These are phyloP conservation scores for Epinephelus coioides DNA, from an alignment of 2,797 vertebrate species.

Conservation along the genomic window DNA sequence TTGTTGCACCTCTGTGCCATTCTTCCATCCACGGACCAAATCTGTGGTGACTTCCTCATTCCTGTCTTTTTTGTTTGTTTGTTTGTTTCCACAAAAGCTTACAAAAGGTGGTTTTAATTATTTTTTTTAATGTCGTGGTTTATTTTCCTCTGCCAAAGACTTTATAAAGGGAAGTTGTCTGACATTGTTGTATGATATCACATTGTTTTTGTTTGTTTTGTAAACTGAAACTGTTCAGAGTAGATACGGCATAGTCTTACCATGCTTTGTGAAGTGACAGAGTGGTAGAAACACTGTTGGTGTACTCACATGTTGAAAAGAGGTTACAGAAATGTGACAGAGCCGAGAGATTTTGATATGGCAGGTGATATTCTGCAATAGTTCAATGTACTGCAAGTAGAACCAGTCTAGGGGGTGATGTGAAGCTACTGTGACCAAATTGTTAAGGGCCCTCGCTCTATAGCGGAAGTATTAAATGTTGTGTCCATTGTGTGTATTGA, in stretches of 20 bases:
- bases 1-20: conserved; percentile 64
- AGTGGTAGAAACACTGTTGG: conserved; percentile 76
- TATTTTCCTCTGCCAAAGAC: conserved; percentile 82
- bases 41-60: conserved; percentile 55
- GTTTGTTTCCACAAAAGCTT: conserved; percentile 14
- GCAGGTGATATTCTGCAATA: conserved; percentile 63
- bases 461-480: conserved; percentile 76
- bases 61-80: conserved; percentile 11
- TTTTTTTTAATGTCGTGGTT: conserved; percentile 42
- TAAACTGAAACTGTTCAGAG: conserved; percentile 48
- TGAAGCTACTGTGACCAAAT: conserved; percentile 76
- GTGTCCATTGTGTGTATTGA: conserved; percentile 82
- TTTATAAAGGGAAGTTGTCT: conserved; percentile 79
- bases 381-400: conserved; percentile 72
- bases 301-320: conserved; percentile 62
- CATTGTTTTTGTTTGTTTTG: conserved; percentile 31
- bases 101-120: conserved; percentile 16
- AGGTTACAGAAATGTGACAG: conserved; percentile 57
- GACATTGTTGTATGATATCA: conserved; percentile 62
- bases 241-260: conserved; percentile 71
- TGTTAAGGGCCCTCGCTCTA: conserved; percentile 47
- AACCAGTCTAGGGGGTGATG: conserved; percentile 65
- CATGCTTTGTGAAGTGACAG: conserved; percentile 71
- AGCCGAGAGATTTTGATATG: conserved; percentile 53
- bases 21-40: conserved; percentile 45